Conservation (phyloP, 2,113 vertebrate species). For the Protobothrops mucrosquamatus region DNA sequence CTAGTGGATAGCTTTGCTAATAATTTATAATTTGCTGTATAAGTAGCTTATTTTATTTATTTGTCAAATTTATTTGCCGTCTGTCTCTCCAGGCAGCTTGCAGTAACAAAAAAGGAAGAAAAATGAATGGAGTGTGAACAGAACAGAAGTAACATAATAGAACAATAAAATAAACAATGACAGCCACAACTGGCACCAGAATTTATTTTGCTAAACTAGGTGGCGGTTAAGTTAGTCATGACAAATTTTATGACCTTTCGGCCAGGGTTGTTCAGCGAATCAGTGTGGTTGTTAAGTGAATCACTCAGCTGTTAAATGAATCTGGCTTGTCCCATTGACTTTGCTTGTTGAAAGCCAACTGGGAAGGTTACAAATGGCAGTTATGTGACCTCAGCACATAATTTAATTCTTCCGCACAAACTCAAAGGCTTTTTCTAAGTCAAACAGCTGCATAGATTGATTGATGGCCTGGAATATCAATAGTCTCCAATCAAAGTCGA, state of each 20-base stretch:
- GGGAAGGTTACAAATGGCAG: too few relatives aligned
- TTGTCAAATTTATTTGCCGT: not conserved
- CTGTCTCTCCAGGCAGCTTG: not conserved
- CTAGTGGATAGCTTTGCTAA: not conserved
- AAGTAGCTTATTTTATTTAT: not conserved
- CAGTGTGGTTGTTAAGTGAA: too few relatives aligned
- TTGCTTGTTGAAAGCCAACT: too few relatives aligned
- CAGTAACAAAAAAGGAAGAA: not conserved
- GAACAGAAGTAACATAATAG: not conserved
- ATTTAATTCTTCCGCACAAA: not conserved
- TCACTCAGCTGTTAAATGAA: too few relatives aligned
- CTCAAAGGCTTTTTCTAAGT: not conserved
- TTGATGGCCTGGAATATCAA: not conserved
- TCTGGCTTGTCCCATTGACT: too few relatives aligned
- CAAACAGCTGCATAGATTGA: not conserved
- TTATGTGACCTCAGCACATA: too few relatives aligned
- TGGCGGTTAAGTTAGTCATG: too few relatives aligned
- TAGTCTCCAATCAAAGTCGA: not conserved
- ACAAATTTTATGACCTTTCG: too few relatives aligned
- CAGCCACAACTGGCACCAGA: too few relatives aligned
- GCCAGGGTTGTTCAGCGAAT: too few relatives aligned
- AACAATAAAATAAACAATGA: not conserved
- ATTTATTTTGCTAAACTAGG: too few relatives aligned
- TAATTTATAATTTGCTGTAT: not conserved
- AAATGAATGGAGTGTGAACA: not conserved